Evolutionary conservation across 2,113 vertebrate species (phyloP).

Genomic region (Gambusia holbrooki): DNA sequence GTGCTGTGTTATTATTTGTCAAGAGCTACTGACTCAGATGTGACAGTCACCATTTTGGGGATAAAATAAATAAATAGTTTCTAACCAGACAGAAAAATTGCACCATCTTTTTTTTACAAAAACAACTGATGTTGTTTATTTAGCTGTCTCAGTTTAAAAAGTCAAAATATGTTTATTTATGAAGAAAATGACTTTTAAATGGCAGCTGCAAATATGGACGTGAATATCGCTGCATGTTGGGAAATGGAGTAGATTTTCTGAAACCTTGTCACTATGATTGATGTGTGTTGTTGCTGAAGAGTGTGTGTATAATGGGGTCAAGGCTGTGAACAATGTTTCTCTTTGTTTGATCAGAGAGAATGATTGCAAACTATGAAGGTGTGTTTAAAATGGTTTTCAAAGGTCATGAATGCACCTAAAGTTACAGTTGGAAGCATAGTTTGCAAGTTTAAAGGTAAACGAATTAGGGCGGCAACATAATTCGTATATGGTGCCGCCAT

Average conservation of each 20-base stretch:
- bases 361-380: no score
- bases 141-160: not conserved
- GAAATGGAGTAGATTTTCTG: not conserved
- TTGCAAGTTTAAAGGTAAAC: no score
- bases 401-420: no score
- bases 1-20: slow-evolving; percentile 13
- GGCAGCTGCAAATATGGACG: not conserved
- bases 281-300: not conserved
- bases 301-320: not conserved
- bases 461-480: no score
- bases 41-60: slow-evolving; percentile 34
- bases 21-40: slow-evolving; percentile 7
- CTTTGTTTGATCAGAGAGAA: not conserved
- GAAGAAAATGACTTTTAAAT: not conserved
- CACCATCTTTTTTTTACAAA: not conserved
- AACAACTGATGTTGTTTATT: not conserved
- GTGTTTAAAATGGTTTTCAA: no score
- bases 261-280: not conserved
- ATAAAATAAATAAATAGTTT: slow-evolving; percentile 44
- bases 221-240: not conserved
- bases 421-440: no score
- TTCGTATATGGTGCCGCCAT: no score
- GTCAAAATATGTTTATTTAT: not conserved
- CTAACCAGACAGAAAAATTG: slow-evolving; percentile 20
- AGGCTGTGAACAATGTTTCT: not conserved